Evolutionary conservation across 2,888 invertebrate species (phyloP).

Genomic region (Dolichomitus sp.): DNA sequence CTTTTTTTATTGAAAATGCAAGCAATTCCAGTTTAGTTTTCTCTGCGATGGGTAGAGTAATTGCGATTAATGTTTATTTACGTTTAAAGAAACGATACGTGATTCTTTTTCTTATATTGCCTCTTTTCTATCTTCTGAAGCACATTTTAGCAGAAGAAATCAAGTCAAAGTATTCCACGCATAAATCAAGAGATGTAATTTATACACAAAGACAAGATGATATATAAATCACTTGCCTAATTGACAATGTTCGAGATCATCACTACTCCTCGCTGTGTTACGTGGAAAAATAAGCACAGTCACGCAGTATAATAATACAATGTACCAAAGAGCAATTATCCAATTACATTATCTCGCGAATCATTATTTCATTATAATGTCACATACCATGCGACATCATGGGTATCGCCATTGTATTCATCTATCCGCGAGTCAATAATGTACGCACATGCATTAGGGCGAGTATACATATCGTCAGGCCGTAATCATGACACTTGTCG

Average conservation of each 20-base stretch:
- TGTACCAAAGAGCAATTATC: conserved; percentile 14
- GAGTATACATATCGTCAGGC: neutral
- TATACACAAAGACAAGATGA: conserved; percentile 5
- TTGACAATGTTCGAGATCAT: conserved; percentile 46
- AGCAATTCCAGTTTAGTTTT: too few relatives aligned
- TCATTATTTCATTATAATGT: conserved; percentile 25
- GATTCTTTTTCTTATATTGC: neutral
- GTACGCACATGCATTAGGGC: conserved; percentile 3
- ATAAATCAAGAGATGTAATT: neutral
- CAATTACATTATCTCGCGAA: conserved; percentile 19
- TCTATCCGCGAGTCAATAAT: neutral
- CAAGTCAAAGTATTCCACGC: neutral
- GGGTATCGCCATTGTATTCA: neutral
- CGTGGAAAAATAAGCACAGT: conserved; percentile 41
- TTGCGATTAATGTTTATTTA: too few relatives aligned
- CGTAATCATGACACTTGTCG: conserved; percentile 59
- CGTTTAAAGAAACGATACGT: neutral
- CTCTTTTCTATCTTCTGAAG: neutral
- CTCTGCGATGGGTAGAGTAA: too few relatives aligned
- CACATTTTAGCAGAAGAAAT: too few relatives aligned
- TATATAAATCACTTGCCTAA: conserved; percentile 45
- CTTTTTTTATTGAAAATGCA: too few relatives aligned
- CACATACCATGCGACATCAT: conserved; percentile 5
- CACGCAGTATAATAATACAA: conserved; percentile 24
- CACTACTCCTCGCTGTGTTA: conserved; percentile 4